Evolutionary conservation across 2,888 invertebrate genomes (phyloP).

Genomic region (Drosophila algonquin): DNA sequence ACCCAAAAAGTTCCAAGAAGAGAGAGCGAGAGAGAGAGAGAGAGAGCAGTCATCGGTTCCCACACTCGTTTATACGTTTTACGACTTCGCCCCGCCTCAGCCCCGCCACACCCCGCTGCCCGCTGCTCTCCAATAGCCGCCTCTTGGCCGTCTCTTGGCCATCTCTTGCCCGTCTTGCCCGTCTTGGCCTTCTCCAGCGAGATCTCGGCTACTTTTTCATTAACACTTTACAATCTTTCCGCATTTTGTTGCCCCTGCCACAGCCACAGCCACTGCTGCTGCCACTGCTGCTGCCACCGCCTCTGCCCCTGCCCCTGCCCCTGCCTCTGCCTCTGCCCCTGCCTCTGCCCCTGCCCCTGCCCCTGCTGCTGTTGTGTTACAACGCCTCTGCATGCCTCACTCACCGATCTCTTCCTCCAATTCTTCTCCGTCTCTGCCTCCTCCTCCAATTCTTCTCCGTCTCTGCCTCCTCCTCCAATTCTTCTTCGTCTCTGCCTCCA

Average conservation of each 20-base stretch:
- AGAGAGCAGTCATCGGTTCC: constrained; percentile 57
- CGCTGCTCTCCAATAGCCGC: neutral
- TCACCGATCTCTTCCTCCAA: neutral
- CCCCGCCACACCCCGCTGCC: constrained; percentile 1
- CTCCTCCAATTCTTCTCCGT: constrained; percentile 2
- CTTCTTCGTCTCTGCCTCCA: constrained; percentile 36
- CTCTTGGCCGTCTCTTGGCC: constrained; percentile 14
- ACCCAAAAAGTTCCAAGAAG: constrained; percentile 40
- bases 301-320: neutral
- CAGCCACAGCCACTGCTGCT: constrained; percentile 6
- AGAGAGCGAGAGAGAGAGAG: constrained; percentile 2
- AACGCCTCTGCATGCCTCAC: constrained; percentile 36
- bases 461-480: neutral
- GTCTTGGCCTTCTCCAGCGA: neutral
- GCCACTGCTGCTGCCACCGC: neutral
- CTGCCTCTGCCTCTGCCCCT: neutral
- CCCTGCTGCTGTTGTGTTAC: constrained; percentile 20
- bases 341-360: neutral
- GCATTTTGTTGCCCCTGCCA: constrained; percentile 56
- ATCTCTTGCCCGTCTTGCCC: constrained; percentile 14
- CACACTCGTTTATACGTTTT: constrained; percentile 67
- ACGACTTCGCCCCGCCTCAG: constrained; percentile 49
- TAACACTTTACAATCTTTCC: constrained; percentile 78
- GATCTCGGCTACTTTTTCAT: constrained; percentile 73
- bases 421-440: constrained; percentile 40